Evolutionary conservation across 1,140 invertebrate species (phyloP), one percentile per base, ranked within the genome.

Genomic region (Drosophila parvula): DNA sequence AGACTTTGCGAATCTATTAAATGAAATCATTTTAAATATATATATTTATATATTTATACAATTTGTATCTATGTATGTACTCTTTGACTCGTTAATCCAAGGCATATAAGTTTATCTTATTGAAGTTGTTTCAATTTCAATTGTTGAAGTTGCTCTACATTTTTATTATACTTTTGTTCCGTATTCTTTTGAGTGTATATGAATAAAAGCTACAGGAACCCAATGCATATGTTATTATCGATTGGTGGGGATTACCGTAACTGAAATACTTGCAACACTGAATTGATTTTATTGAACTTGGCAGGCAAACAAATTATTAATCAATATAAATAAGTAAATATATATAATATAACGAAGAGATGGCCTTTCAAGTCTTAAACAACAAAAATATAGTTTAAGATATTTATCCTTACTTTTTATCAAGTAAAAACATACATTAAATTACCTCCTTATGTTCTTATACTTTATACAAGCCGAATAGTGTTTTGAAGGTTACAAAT

Each of bases 1-100:
- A 22, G 11, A 36, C 50, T 64, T 55, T 44, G 64, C 59, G 36
- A 41, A 41, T 41, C n/a, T 34, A 9, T 56, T 7, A 12, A 32
- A 32, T 10, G 18, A n/a, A 12, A 10, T 14, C 12, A 41, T 30
- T 9, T 53, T 11, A 10, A 2, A n/a, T 1, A 9, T 32, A 30
- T 27, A 22, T 9, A 41, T 30, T 6, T 53, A 9, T 32, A 30
- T 27, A 5, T 28, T 0, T 30, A 22, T 22, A 9, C 0, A 22
- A 14, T 14, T 4, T 9, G 5, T 4, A 22, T 5, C 32, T 36
- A 18, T 8, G 22, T 36, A 18, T 8, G 22, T 22, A 22, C 22
- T 5, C 8, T 36, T 34, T 36, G 50, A 53, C 16, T 36, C 3
- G 2, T 8, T 12, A 34, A 14, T 53, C 32, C 5, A 22, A 34